Conservation (phyloP, 2,888 invertebrate species). For the Smittia aterrima region DNA sequence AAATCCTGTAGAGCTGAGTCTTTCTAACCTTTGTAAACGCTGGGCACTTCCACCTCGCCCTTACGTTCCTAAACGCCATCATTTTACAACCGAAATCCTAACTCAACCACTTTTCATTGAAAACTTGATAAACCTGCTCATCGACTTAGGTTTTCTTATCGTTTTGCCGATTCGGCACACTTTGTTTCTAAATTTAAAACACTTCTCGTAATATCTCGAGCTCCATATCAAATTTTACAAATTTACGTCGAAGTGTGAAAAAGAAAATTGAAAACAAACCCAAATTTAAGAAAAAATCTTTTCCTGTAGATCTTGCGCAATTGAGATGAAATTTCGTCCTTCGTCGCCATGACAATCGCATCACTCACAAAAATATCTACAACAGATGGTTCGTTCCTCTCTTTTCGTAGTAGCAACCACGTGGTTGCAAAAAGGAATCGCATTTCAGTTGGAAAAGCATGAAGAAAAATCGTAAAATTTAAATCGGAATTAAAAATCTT, state of each 20-base stretch:
- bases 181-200: not conserved
- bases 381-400: slow-evolving; percentile 10
- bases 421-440: too few relatives aligned
- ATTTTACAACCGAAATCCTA: slow-evolving; percentile 1
- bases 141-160: not conserved
- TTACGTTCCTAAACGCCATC: slow-evolving; percentile 26
- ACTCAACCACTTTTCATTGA: not conserved
- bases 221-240: not conserved
- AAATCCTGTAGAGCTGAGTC: not conserved
- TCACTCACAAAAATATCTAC: not conserved
- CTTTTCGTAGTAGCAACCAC: too few relatives aligned
- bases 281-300: not conserved
- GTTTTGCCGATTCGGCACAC: not conserved
- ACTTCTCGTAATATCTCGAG: not conserved
- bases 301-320: slow-evolving; percentile 12
- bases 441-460: too few relatives aligned
- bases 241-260: not conserved
- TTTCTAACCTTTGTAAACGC: not conserved
- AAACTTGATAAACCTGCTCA: not conserved
- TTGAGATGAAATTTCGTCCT: not conserved
- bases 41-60: slow-evolving; percentile 33
- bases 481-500: too few relatives aligned
- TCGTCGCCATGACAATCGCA: not conserved
- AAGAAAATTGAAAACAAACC: slow-evolving; percentile 11
- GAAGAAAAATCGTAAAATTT: too few relatives aligned